Base-by-base conservation (phyloP, 2,888 invertebrate genomes). In the Cancer borealis region DNA sequence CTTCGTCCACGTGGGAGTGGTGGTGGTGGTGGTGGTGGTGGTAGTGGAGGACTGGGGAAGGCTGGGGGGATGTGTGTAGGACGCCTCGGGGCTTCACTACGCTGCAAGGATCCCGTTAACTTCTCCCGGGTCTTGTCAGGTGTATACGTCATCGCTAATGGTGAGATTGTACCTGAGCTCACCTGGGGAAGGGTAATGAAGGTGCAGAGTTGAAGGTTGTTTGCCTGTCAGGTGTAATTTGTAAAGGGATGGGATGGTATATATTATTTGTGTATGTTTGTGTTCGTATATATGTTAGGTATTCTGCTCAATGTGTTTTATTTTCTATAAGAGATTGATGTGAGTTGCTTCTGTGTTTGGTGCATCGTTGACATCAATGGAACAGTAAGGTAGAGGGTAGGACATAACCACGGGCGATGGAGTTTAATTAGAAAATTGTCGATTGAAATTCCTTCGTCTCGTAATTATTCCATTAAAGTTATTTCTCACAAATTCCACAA, bases 381-480 rank as follows among this genome's bases (percentile, higher is more conserved):
- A 39, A 39, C 6, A 39, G 17, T 6, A 39, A 12, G 30, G 39
- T 87, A 0, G 39, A 14, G 87, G 39, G 39, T 17, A 21, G 0
- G 39, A 45, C 3, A 3, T 87, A 17, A 17, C 17, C 39, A 30
- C 87, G 8, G 4, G 17, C 30, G 87, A 87, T 17, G 3, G 45
- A 45, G 39, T 39, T 39, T 45, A 87, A 87, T 87, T 87, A 87
- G 87, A 87, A 87, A 26, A 26, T 49, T 66, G n/a, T n/a, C 66
- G n/a, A 66, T 66, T n/a, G 66, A 66, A n/a, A n/a, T 66, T n/a
- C 66, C 21, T 84, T 47, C 10, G 5, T 39, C 26, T 47, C 26
- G 10, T 21, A 45, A 66, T 92, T 84, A 26, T 46, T 30, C 73
- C n/a, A 1, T 26, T 12, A 46, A 46, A 12, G 8, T 92, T 49